A percentile compares a stretch with the other conserved stretches of the same genome.
These are phyloP conservation scores for Tamias sibiricus DNA, from an alignment of 2,113 vertebrate species.

Conservation along the genomic window DNA sequence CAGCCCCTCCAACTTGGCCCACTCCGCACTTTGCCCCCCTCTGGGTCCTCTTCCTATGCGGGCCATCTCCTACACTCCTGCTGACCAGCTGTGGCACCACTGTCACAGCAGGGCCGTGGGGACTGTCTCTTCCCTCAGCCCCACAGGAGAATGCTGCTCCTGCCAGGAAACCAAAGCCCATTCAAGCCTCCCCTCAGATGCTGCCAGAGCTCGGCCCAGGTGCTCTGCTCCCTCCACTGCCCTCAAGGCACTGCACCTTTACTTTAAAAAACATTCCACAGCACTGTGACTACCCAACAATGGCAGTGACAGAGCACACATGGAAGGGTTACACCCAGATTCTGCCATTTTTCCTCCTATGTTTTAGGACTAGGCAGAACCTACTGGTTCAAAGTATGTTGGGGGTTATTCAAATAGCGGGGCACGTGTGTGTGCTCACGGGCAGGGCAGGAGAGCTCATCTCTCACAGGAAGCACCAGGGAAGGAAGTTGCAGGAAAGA, in stretches of 20 bases:
- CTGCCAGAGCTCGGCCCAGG: rapidly evolving
- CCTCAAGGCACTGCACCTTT: not conserved
- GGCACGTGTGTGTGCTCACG: not conserved
- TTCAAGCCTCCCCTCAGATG: rapidly evolving
- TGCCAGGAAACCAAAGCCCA: rapidly evolving
- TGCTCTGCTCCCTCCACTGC: not conserved
- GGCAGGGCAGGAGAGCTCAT: not conserved
- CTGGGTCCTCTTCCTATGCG: too few relatives aligned
- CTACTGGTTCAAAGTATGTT: too few relatives aligned
- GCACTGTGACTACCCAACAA: not conserved
- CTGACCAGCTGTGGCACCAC: rapidly evolving
- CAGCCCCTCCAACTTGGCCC: rapidly evolving
- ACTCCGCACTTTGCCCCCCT: rapidly evolving
- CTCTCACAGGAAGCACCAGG: too few relatives aligned
- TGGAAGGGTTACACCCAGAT: too few relatives aligned
- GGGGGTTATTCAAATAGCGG: too few relatives aligned
- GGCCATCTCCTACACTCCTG: not conserved
- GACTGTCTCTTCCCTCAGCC: too few relatives aligned
- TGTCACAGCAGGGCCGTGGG: rapidly evolving
- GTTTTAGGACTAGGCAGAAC: too few relatives aligned
- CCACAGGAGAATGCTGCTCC: not conserved
- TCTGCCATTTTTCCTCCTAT: too few relatives aligned
- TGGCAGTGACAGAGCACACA: too few relatives aligned
- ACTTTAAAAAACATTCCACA: too few relatives aligned
- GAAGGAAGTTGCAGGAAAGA: not conserved